These are phyloP conservation scores for Artibeus jamaicensis DNA, from an alignment of 2,797 vertebrate species.

Conservation along the genomic window DNA sequence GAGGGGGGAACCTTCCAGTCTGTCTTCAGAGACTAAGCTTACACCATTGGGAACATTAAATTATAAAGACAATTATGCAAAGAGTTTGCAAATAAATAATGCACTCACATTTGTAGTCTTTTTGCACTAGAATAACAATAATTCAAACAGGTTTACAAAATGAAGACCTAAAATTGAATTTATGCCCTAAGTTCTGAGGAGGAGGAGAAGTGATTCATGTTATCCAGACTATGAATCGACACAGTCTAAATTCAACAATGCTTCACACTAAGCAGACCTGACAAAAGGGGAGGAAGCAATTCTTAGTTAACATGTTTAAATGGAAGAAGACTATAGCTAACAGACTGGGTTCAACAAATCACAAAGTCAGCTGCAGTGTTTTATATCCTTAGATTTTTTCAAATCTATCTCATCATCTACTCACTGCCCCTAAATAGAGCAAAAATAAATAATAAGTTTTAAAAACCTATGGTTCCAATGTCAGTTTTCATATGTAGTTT, in stretches of 20 bases:
- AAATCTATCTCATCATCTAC: slow-evolving; percentile 41
- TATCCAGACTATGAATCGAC: slow-evolving; percentile 26
- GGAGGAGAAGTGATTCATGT: slow-evolving; percentile 10
- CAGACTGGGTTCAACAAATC: slow-evolving; percentile 39
- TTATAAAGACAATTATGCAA: slow-evolving; percentile 24
- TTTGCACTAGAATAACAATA: slow-evolving; percentile 31
- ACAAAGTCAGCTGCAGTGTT: slow-evolving; percentile 43
- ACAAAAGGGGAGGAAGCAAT: slow-evolving; percentile 15
- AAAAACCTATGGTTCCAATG: slow-evolving; percentile 54
- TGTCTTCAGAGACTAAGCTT: slow-evolving; percentile 3
- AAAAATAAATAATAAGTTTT: slow-evolving; percentile 67
- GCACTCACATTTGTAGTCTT: not conserved
- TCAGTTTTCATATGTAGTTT: slow-evolving; percentile 29
- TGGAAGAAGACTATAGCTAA: not conserved
- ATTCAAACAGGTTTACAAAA: slow-evolving; percentile 15
- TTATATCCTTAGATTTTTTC: slow-evolving; percentile 40
- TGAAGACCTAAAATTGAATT: slow-evolving; percentile 15
- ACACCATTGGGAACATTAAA: not conserved
- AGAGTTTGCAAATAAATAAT: slow-evolving; percentile 23
- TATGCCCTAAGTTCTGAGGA: slow-evolving; percentile 30
- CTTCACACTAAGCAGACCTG: slow-evolving; percentile 28
- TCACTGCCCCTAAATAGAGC: slow-evolving; percentile 48
- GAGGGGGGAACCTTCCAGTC: not conserved
- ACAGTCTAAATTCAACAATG: slow-evolving; percentile 44
- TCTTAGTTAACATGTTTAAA: slow-evolving; percentile 22